phyloP scores from a whole-genome alignment of 2,797 vertebrate species.

The Artibeus jamaicensis region DNA sequence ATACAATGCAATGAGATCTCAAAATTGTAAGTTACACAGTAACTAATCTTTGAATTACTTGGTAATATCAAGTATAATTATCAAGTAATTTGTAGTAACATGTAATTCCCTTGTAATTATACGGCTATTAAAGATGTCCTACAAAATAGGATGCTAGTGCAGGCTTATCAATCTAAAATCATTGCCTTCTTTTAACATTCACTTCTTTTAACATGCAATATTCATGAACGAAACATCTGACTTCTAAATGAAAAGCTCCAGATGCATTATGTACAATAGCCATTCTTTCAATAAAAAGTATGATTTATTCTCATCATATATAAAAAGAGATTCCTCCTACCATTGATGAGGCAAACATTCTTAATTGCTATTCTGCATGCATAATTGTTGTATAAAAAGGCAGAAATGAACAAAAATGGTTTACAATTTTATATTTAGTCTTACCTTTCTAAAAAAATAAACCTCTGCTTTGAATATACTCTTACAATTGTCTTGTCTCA shows the following conservation, averaged over 20 bases:
- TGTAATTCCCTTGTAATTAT: slow-evolving; percentile 75
- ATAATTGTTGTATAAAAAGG: slow-evolving; percentile 45
- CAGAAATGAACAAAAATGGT: slow-evolving; percentile 34
- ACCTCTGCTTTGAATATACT: background rate
- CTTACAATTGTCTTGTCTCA: background rate
- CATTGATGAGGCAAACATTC: slow-evolving; percentile 35
- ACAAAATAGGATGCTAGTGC: slow-evolving; percentile 49
- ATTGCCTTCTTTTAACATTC: slow-evolving; percentile 61
- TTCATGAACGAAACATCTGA: slow-evolving; percentile 78
- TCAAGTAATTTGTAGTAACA: slow-evolving; percentile 76
- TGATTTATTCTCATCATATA: slow-evolving; percentile 39
- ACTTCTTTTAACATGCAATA: slow-evolving; percentile 58
- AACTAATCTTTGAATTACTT: slow-evolving; percentile 78
- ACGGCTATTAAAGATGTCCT: slow-evolving; percentile 67
- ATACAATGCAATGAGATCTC: slow-evolving; percentile 2
- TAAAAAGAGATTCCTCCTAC: slow-evolving; percentile 37
- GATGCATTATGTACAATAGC: slow-evolving; percentile 75
- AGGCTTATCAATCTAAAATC: slow-evolving; percentile 63
- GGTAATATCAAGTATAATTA: slow-evolving; percentile 73
- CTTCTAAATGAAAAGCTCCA: slow-evolving; percentile 75
- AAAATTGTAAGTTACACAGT: slow-evolving; percentile 69
- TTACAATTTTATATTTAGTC: background rate
- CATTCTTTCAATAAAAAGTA: slow-evolving; percentile 62
- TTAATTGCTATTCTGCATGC: slow-evolving; percentile 27
- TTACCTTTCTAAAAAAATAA: slow-evolving; percentile 4